Evolutionary conservation across 2,888 invertebrate genomes (phyloP), one percentile per base, ranked within the genome.

Genomic region (Carpatolechia fugitivella): DNA sequence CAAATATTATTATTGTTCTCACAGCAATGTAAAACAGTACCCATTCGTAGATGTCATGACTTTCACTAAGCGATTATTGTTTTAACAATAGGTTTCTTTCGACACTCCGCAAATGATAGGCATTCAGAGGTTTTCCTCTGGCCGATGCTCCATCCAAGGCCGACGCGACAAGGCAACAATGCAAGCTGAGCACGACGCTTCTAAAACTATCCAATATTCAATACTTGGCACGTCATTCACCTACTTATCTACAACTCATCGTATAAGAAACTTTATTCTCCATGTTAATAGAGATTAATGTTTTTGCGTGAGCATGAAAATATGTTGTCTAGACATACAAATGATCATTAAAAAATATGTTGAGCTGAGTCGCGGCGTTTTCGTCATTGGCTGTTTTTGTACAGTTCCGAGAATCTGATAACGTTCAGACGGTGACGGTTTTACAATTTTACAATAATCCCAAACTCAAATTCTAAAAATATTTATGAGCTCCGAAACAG

Each of bases 361-460:
- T 64, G 57, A 55, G 60, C 67, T 63, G 54, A 35, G 65, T 65
- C 60, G 69, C 65, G 63, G 58, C 66, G 59, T 66, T 76, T 74
- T 76, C 69, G 70, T 73, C 73, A 68, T 65, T 52, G 58, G 56
- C 54, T 57, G 69, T 70, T 73, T 78, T 79, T 81, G 72, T 72
- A 68, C 68, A 54, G 18, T 85, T 85, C 84, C 78, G 56, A 56
- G 80, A 82, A 82, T 59, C 54, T 66, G 80, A 82, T 81, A 80
- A 80, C 29, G 63, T 62, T 64, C 59, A 66, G 66, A 60, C 66
- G 74, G 59, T 71, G 76, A 72, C 72, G 68, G 72, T 74, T 75
- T 79, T 71, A 68, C 70, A 70, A 72, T 70, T 75, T 79, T 72
- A 68, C 71, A 70, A 72, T 70, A 76, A 72, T 71, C 72, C 68